Conservation (phyloP, 2,797 vertebrate species). For the Hyperoplus lanceolatus region DNA sequence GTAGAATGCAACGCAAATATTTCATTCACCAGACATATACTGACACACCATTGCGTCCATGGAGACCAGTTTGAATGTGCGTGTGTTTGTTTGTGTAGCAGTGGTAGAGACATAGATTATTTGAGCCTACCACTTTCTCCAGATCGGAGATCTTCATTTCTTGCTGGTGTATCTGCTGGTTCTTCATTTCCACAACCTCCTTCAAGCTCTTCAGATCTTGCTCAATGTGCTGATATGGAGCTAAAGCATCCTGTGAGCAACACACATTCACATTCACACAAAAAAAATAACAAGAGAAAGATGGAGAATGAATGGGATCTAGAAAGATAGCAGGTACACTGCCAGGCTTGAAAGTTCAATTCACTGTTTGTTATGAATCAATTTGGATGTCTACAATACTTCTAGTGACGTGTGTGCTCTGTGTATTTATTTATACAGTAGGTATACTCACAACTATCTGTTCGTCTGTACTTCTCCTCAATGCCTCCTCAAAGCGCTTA, state of each 20-base stretch:
- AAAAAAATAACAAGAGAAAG: not conserved
- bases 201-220: constrained; percentile 95
- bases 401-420: not conserved
- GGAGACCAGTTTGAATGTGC: not conserved
- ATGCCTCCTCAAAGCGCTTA: constrained; percentile 95
- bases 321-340: not conserved
- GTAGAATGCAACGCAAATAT: constrained; percentile 65
- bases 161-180: constrained; percentile 96
- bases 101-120: constrained; percentile 38
- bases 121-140: constrained; percentile 94
- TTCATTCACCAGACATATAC: constrained; percentile 65
- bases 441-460: constrained; percentile 91
- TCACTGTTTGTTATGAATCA: not conserved
- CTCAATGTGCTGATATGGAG: constrained; percentile 95
- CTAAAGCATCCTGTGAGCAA: constrained; percentile 88
- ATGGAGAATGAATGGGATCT: not conserved
- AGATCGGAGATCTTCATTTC: constrained; percentile 95
- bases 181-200: constrained; percentile 97
- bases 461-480: constrained; percentile 94
- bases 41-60: not conserved
- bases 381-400: not conserved
- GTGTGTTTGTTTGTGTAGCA: constrained; percentile 1
- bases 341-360: not conserved
- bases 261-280: constrained; percentile 1
- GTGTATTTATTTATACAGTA: not conserved